Base-by-base conservation (phyloP, 2,888 invertebrate species). In the Habroteleia sp. region DNA sequence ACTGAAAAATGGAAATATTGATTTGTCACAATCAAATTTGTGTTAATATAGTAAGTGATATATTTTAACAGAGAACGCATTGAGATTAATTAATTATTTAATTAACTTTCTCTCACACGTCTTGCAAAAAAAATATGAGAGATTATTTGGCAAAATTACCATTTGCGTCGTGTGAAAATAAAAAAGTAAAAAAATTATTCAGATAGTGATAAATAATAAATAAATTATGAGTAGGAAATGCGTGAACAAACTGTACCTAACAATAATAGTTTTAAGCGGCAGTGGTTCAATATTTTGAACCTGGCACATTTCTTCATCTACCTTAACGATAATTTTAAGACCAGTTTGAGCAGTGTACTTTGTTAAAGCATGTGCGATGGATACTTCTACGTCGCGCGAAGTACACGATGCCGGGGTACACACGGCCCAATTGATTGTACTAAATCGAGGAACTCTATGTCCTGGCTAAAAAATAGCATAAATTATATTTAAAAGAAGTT, bases 401-500 rank as follows among this genome's bases (percentile, higher is more conserved):
- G 90, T 89, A 83, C 93, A 94, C 0, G 91, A 89, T 1, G 91
- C 89, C 1, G 93, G 93, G n/a, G 92, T 90, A 81, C 93, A 94
- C 7, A 93, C 83, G 1, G 91, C 93, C 93, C 93, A 93, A 78
- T 93, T 92, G 44, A 93, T 90, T 8, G 91, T 90, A 1, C 92
- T 92, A 80, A 91, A 93, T 74, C 93, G 89, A 0, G 93, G 93
- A 3, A 93, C 92, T 72, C 93, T 89, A 84, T 94, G 93, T 3
- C 93, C 93, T 37, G 93, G 93, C 93, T 94, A 81, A 65, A 42
- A 29, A 29, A 25, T 39, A 35, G 14, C 1, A 6, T 25, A 25
- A 25, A 25, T 6, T 6, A n/a, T n/a, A n/a, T n/a, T n/a, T n/a
- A n/a, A n/a, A n/a, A n/a, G n/a, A n/a, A n/a, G n/a, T n/a, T n/a